Evolutionary conservation across 2,888 invertebrate species (phyloP).

Genomic region (Epistrophella euchroma): DNA sequence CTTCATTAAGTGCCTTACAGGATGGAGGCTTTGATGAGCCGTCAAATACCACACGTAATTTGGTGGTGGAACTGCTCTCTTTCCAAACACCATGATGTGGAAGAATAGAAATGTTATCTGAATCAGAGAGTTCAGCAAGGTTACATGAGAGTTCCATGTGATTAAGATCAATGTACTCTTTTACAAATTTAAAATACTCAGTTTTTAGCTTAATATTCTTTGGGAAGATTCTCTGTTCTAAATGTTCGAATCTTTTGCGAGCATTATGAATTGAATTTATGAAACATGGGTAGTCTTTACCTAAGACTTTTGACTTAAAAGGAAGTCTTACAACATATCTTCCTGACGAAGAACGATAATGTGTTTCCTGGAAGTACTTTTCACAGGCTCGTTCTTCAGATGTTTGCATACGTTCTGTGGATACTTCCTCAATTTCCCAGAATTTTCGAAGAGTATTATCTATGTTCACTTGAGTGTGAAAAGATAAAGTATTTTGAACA

Average conservation of each 20-base stretch:
- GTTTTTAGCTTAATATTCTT: conserved; percentile 8
- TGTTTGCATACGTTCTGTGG: not conserved
- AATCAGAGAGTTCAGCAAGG: not conserved
- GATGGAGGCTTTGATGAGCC: conserved; percentile 32
- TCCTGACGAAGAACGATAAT: conserved; percentile 25
- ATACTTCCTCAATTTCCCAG: conserved; percentile 28
- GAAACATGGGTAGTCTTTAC: not conserved
- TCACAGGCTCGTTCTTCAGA: conserved; percentile 20
- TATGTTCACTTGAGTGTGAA: conserved; percentile 17
- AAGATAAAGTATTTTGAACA: not conserved
- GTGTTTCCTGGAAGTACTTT: conserved; percentile 13
- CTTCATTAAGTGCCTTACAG: too few species aligned
- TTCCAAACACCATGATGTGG: conserved; percentile 36
- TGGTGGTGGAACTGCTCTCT: conserved; percentile 17
- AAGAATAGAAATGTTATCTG: conserved; percentile 10
- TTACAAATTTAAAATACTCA: conserved; percentile 19
- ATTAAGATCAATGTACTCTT: conserved; percentile 24
- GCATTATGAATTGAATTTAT: too few species aligned
- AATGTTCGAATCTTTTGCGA: too few species aligned
- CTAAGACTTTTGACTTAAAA: conserved; percentile 21
- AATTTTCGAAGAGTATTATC: conserved; percentile 27
- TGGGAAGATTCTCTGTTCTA: conserved; percentile 2
- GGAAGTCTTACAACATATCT: conserved; percentile 26
- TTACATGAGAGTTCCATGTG: conserved; percentile 31
- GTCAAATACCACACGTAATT: conserved; percentile 25